Percentiles rank a stretch among this genome's conserved stretches.
Evolutionary conservation across 2,888 invertebrate genomes (phyloP).

Genomic region (Drosophila suboccidentalis): DNA sequence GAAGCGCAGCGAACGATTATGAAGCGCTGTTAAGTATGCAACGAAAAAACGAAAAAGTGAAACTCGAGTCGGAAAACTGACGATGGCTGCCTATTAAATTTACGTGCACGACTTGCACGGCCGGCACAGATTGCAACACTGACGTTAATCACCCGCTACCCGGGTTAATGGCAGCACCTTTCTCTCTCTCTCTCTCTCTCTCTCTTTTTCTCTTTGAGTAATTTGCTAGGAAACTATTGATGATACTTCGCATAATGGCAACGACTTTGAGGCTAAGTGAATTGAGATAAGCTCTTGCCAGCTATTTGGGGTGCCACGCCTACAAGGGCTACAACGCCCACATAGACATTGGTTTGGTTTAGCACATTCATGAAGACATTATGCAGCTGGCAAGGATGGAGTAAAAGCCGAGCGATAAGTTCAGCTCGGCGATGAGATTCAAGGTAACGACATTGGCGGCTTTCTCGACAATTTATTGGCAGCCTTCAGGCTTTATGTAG

Average conservation of each 20-base stretch:
- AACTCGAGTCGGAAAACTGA: constrained; percentile 38
- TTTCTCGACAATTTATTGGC: constrained; percentile 70
- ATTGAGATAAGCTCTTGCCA: constrained; percentile 70
- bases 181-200: not conserved
- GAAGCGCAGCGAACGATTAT: constrained; percentile 66
- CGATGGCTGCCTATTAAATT: constrained; percentile 76
- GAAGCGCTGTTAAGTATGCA: constrained; percentile 64
- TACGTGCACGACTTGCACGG: constrained; percentile 66
- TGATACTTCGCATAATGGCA: constrained; percentile 36
- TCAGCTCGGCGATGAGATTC: constrained; percentile 44
- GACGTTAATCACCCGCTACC: constrained; percentile 59
- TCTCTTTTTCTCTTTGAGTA: not conserved
- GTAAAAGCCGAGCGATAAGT: constrained; percentile 62
- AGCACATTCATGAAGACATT: constrained; percentile 51
- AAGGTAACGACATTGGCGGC: constrained; percentile 76
- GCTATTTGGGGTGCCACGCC: constrained; percentile 52
- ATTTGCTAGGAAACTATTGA: constrained; percentile 57
- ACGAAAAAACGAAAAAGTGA: constrained; percentile 22
- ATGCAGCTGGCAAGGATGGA: constrained; percentile 33
- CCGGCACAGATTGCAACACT: constrained; percentile 20
- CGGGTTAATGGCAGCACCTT: constrained; percentile 16
- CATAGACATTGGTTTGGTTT: not conserved
- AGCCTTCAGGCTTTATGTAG: constrained; percentile 59
- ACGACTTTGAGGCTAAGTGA: constrained; percentile 39
- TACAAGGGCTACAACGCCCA: constrained; percentile 13